Evolutionary conservation across 2,888 invertebrate species (phyloP), one percentile per base, ranked within the genome.

Genomic region (Napeogenes sylphis): DNA sequence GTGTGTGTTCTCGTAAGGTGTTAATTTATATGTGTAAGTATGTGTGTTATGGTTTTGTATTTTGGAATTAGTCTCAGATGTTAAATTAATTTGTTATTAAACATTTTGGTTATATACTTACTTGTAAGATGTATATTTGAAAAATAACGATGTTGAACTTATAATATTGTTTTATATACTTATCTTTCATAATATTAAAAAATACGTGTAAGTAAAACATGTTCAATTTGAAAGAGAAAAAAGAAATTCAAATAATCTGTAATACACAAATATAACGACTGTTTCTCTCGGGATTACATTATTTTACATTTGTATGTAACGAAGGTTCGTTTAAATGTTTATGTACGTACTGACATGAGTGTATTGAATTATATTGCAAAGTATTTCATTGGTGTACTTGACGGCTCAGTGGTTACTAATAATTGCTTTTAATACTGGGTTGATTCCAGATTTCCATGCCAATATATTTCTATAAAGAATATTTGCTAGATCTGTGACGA

Each of bases 251-350:
- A 30, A 30, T 30, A 51, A 51, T n/a, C 30, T 30, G 30, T 30
- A 51, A 51, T 30, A 10, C 4, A 10, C 30, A 4, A 59, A 51
- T 35, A 42, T 64, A 55, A 60, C 56, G 55, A 46, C 42, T 35
- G 46, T 38, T 42, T 38, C 63, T 54, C 63, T 46, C 12, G 63
- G 60, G 63, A 57, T 55, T 55, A 55, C 56, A 57, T 47, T 45
- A 59, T 53, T 57, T 63, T 56, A 63, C 54, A 54, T 38, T 55
- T 14, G 57, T 56, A 55, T 42, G 42, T 64, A 64, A 64, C 56
- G 58, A 58, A 45, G 64, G 58, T 58, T 64, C 64, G 56, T 64
- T 64, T 55, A 61, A 64, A 61, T 64, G 55, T 64, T 60, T 60
- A 60, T 58, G 55, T 60, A 60, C 60, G 60, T 42, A 47, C 35